Conservation (phyloP, 2,888 invertebrate genomes). For the Nasonia oneida region DNA sequence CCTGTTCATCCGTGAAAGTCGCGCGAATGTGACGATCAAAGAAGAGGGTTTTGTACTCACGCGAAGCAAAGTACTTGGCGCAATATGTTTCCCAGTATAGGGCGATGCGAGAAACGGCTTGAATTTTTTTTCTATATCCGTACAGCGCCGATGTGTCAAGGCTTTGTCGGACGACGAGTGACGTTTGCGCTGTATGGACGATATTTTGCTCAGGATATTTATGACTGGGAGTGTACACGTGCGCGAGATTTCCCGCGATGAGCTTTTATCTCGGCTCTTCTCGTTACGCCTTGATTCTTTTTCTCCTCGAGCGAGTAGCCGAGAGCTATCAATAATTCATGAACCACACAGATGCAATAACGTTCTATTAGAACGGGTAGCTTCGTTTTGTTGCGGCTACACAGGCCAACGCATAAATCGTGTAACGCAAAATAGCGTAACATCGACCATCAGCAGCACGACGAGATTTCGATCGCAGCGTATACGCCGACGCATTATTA, state of each 20-base stretch:
- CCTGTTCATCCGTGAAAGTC: slow-evolving; percentile 1
- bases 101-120: slow-evolving; percentile 8
- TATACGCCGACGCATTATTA: not conserved
- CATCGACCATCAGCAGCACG: not conserved
- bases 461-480: not conserved
- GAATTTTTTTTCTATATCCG: slow-evolving; percentile 32
- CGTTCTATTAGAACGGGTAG: not conserved
- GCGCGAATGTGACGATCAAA: too few species aligned
- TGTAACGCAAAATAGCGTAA: too few species aligned
- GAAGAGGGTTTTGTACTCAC: not conserved
- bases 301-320: not conserved
- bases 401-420: too few species aligned
- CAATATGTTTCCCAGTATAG: too few species aligned
- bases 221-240: not conserved
- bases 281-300: not conserved
- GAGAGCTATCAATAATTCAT: not conserved
- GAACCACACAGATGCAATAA: not conserved
- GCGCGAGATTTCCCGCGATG: not conserved
- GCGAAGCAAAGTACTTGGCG: not conserved
- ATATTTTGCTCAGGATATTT: slow-evolving; percentile 21
- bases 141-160: slow-evolving; percentile 29
- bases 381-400: not conserved
- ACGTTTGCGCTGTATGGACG: not conserved
- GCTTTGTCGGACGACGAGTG: not conserved
- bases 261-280: not conserved